phyloP scores from a whole-genome alignment of 2,888 invertebrate species.

The Ophraella communa region DNA sequence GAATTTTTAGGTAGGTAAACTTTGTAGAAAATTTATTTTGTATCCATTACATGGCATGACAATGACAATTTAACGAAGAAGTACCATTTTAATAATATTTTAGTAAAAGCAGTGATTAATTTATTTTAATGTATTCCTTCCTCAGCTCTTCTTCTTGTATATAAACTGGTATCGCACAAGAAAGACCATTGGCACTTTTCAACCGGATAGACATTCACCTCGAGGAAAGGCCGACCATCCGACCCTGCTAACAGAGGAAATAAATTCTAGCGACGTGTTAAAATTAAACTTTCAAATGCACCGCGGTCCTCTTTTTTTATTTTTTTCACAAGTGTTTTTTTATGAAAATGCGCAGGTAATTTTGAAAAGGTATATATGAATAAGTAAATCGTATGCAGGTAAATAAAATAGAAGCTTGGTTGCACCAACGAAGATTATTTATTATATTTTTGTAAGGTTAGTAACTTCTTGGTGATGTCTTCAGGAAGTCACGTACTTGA shows the following conservation, averaged over 20 bases:
- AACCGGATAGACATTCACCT: background rate
- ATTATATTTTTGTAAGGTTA: background rate
- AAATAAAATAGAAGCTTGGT: background rate
- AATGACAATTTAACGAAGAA: too few species aligned
- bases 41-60: too few species aligned
- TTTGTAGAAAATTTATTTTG: too few species aligned
- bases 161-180: background rate
- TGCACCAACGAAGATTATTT: background rate
- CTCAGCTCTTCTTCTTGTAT: background rate
- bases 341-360: background rate
- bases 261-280: background rate
- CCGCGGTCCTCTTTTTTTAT: background rate
- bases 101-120: too few species aligned
- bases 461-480: background rate
- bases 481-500: background rate
- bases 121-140: background rate
- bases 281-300: conserved; percentile 1
- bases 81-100: too few species aligned
- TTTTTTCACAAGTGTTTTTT: background rate
- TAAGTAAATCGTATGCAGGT: background rate
- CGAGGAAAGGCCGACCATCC: background rate
- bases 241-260: background rate
- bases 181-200: background rate
- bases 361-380: background rate
- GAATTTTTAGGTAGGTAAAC: too few species aligned